phyloP scores from a whole-genome alignment of 2,888 invertebrate species.

The Catocala nupta region DNA sequence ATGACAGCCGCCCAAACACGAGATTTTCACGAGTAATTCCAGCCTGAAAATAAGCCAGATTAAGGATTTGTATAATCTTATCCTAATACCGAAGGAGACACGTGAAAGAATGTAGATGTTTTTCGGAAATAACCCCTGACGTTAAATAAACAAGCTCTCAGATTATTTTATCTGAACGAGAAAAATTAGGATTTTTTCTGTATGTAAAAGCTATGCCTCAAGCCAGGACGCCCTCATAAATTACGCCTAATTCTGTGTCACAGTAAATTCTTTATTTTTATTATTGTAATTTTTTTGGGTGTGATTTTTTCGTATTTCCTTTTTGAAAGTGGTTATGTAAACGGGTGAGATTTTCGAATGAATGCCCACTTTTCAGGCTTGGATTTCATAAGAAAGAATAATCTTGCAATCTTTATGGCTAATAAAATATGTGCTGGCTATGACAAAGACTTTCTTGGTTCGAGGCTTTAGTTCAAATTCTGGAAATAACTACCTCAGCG shows the following conservation, averaged over 20 bases:
- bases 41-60: slow-evolving; percentile 13
- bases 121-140: slow-evolving; percentile 17
- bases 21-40: too few species aligned
- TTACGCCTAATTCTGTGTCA: slow-evolving; percentile 40
- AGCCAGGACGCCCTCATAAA: slow-evolving; percentile 40
- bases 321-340: slow-evolving; percentile 1
- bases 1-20: background rate
- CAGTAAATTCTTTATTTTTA: slow-evolving; percentile 30
- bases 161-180: slow-evolving; percentile 31
- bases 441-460: too few species aligned
- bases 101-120: slow-evolving; percentile 3
- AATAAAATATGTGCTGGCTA: too few species aligned
- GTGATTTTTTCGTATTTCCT: slow-evolving; percentile 13
- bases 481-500: too few species aligned
- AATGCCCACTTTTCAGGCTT: too few species aligned
- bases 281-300: slow-evolving; percentile 24
- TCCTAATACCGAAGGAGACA: slow-evolving; percentile 22
- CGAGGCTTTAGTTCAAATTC: too few species aligned
- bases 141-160: slow-evolving; percentile 36
- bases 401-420: too few species aligned
- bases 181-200: slow-evolving; percentile 31
- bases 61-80: slow-evolving; percentile 21
- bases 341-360: too few species aligned
- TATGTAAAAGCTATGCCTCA: slow-evolving; percentile 23
- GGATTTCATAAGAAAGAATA: too few species aligned